Evolutionary conservation across 2,888 invertebrate genomes (phyloP), one percentile per base, ranked within the genome.

Genomic region (Horisme vitalbata): DNA sequence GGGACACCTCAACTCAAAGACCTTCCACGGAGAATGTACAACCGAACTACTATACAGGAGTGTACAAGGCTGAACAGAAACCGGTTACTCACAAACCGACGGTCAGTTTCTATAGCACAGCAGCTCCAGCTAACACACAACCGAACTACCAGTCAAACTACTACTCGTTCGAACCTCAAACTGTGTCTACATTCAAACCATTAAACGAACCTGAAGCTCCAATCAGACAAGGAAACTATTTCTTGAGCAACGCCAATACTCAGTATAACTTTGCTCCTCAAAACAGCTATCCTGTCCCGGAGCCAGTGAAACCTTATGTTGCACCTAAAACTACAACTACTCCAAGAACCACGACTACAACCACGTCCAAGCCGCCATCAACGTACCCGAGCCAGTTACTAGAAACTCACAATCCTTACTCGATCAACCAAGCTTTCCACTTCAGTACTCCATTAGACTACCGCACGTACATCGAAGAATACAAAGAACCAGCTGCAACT

Each of bases 341-440:
- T 2, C 64, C 72, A 4, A 68, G 56, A 43, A 45, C 63, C 12
- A 57, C 53, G 2, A 62, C 63, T 3, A 72, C 77, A 4, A 75
- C 84, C 3, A 79, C 83, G 1, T 71, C 76, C n/a, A 78, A 72
- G 55, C 60, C 71, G 27, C 70, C 81, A 15, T 79, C 85, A 2
- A 83, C 87, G 6, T 79, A 84, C 47, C 74, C 88, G 0, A 85
- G 72, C 52, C 84, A 82, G 51, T 58, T 89, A 34, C 59, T 89
- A 9, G 88, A 89, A 61, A 89, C 89, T 7, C 89, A 89, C 43
- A 89, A 89, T 55, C 89, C 90, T 1, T 90, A 85, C 57, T 87
- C 87, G 0, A 89, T 89, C 41, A 90, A 90, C 55, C 89, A 89
- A 58, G 89, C 87, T 0, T 89, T 89, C 70, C 85, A 87, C 58